Conservation (phyloP, 2,888 invertebrate genomes). For the Himalopsyche tibetana region DNA sequence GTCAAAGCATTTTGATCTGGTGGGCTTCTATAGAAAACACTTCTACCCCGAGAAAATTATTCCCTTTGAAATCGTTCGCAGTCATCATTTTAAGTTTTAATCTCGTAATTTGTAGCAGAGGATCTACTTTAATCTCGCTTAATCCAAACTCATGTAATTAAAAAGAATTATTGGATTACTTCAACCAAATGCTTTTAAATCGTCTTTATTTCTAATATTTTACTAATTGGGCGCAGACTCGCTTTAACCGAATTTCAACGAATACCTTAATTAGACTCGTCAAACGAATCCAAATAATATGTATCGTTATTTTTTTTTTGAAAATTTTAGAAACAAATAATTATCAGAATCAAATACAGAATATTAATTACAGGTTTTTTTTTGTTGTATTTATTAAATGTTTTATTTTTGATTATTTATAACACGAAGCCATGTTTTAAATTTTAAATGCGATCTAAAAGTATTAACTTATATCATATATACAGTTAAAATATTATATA, state of each 20-base stretch:
- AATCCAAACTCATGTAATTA: slow-evolving; percentile 53
- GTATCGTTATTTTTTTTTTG: too few species aligned
- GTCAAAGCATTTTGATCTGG: neutral
- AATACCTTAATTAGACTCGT: neutral
- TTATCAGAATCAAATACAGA: too few species aligned
- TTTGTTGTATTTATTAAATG: too few species aligned
- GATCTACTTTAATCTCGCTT: slow-evolving; percentile 33
- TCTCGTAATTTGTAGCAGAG: slow-evolving; percentile 29
- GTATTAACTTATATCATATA: too few species aligned
- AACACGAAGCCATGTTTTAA: too few species aligned
- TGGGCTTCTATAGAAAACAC: neutral
- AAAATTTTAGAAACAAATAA: too few species aligned
- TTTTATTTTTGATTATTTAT: too few species aligned
- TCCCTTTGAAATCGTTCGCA: slow-evolving; percentile 2
- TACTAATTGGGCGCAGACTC: slow-evolving; percentile 58
- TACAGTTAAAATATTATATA: too few species aligned
- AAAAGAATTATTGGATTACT: slow-evolving; percentile 62
- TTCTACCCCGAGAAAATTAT: slow-evolving; percentile 9
- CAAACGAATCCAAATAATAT: neutral
- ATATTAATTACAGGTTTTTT: too few species aligned
- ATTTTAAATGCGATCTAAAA: too few species aligned
- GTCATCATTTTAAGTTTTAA: slow-evolving; percentile 31
- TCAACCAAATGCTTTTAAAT: slow-evolving; percentile 48
- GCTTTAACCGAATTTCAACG: neutral
- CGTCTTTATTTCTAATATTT: slow-evolving; percentile 58